Conservation (phyloP, 2,113 vertebrate species). For the Plecturocebus donacophilus region DNA sequence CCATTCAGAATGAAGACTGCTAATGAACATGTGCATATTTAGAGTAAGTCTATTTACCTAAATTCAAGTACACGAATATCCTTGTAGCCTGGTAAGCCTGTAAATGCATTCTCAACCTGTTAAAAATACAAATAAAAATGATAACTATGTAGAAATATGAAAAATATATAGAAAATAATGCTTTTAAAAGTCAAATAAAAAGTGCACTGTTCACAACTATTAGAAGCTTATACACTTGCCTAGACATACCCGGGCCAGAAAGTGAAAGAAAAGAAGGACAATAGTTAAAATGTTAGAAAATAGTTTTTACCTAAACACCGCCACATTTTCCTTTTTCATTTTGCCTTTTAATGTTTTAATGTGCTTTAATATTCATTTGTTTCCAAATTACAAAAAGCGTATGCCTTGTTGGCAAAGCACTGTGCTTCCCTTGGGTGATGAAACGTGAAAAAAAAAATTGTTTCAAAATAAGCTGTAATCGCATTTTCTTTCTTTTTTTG, state of each 20-base stretch:
- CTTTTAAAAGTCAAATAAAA: neutral
- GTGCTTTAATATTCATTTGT: constrained; percentile 30
- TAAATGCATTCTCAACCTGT: constrained; percentile 91
- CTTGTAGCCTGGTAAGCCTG: constrained; percentile 92
- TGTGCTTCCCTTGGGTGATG: neutral
- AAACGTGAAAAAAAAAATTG: neutral
- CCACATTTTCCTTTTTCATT: constrained; percentile 14
- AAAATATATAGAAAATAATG: neutral
- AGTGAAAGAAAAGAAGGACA: neutral
- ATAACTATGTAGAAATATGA: constrained; percentile 26
- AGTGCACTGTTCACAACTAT: neutral
- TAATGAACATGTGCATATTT: neutral
- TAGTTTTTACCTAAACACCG: neutral
- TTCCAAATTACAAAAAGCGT: constrained; percentile 38
- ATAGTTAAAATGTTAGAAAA: constrained; percentile 22
- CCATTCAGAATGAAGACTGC: neutral
- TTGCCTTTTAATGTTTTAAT: constrained; percentile 21
- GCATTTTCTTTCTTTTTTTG: neutral
- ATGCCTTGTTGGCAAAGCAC: neutral
- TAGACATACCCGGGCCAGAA: neutral
- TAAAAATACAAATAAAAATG: constrained; percentile 54
- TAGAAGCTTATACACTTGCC: neutral
- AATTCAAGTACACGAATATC: constrained; percentile 89
- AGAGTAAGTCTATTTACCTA: constrained; percentile 86
- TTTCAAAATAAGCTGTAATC: neutral